phyloP scores from a whole-genome alignment of 2,797 vertebrate genomes.

The Muscicapa striata region DNA sequence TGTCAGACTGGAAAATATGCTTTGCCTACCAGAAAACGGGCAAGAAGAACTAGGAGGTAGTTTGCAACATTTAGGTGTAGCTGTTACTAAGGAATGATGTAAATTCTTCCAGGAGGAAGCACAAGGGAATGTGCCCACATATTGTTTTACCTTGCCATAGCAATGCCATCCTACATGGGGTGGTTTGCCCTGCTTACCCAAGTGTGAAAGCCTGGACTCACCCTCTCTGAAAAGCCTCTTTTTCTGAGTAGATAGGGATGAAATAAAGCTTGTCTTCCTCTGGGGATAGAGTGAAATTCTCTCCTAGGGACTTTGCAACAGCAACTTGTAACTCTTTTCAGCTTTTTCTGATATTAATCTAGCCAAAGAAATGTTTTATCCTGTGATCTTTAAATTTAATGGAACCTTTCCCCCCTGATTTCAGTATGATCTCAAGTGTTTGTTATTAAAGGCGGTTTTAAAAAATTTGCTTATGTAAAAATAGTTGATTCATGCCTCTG shows the following conservation, averaged over 20 bases:
- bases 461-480: not conserved
- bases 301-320: not conserved
- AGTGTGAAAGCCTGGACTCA: not conserved
- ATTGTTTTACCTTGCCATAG: not conserved
- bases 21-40: not conserved
- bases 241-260: not conserved
- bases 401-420: accelerated
- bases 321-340: not conserved
- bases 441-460: not conserved
- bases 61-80: not conserved
- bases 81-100: not conserved
- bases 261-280: not conserved
- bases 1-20: not conserved
- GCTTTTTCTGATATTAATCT: not conserved
- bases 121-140: not conserved
- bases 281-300: not conserved
- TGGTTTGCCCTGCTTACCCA: not conserved
- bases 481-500: not conserved
- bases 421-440: not conserved
- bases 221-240: not conserved
- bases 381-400: not conserved
- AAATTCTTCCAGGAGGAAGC: constrained; percentile 38
- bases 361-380: not conserved
- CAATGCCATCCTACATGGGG: not conserved
- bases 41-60: not conserved